A percentile compares a stretch with the other conserved stretches of the same genome.
phyloP scores from a whole-genome alignment of 64 coral and sea anemone genomes.

The Actinia equina region DNA sequence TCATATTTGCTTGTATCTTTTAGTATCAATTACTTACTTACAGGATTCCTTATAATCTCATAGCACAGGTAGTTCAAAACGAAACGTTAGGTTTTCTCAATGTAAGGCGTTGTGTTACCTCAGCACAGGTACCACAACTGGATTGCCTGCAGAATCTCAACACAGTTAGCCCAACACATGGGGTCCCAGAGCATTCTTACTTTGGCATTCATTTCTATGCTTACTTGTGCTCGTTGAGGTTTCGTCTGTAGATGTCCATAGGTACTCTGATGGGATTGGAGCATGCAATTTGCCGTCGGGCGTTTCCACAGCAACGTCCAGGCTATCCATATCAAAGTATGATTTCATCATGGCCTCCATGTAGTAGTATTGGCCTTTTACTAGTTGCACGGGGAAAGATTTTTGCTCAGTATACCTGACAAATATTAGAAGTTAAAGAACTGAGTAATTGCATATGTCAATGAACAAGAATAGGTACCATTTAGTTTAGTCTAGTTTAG shows the following conservation, averaged over 20 bases:
- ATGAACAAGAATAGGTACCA: no score
- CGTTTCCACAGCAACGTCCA: slow-evolving; percentile 48
- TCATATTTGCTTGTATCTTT: no score
- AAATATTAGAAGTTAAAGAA: not conserved
- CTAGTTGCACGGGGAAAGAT: slow-evolving; percentile 39
- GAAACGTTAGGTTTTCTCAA: no score
- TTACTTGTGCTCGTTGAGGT: not conserved
- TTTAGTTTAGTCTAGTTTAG: no score
- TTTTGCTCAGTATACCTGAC: slow-evolving; percentile 43
- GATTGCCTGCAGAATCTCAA: no score
- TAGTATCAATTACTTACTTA: no score
- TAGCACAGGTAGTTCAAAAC: no score
- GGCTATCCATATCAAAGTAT: slow-evolving; percentile 48
- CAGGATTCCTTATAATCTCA: no score
- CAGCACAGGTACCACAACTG: no score
- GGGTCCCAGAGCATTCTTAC: no score
- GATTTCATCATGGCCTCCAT: slow-evolving; percentile 80
- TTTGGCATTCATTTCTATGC: not conserved
- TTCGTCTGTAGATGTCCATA: slow-evolving; percentile 40
- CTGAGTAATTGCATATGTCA: not conserved
- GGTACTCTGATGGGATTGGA: slow-evolving; percentile 54
- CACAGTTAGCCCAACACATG: no score
- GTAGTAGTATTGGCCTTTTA: slow-evolving; percentile 60
- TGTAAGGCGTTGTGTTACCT: no score
- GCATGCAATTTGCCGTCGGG: slow-evolving; percentile 53